Evolutionary conservation across 2,113 vertebrate species (phyloP), one percentile per base, ranked within the genome.

Genomic region (Nerophis lumbriciformis): DNA sequence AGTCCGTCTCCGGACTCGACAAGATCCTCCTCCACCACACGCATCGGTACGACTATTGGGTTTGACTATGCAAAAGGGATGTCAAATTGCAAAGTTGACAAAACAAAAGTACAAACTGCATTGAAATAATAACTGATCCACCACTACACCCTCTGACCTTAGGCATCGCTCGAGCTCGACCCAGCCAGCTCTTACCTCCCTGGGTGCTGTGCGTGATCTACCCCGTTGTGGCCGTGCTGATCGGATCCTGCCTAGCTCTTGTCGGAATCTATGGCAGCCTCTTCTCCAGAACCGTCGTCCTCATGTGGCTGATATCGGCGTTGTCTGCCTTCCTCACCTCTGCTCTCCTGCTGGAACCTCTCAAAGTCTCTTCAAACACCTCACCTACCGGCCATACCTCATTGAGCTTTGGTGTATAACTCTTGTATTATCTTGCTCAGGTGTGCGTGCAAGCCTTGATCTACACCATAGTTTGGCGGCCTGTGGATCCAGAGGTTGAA

Each of bases 401-500:
- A 54, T 28, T 6, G 15, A 15, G 21, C 47, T 48, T 59, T n/a
- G 0, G 5, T 2, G 37, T 10, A 58, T 42, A 5, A 21, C n/a
- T 61, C 1, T 50, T 59, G n/a, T 9, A 0, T 44, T 16, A 53
- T 14, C 42, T 8, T 7, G 1, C n/a, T 56, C 70, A 93, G 91
- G 88, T 92, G 39, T 83, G 83, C 36, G n/a, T 66, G 37, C 84
- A 86, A 65, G 88, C 92, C 1, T 66, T 93, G 61, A 72, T 85
- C 67, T 70, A 55, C 63, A 81, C 91, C 5, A 55, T 64, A 0
- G 42, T 90, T 36, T 84, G 84, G 70, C 84, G 87, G 65, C 89
- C 90, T 3, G 90, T 92, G 63, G 90, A 92, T 63, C 88, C 89
- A 11, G 89, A 92, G 65, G 89, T 89, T 63, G 90, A 88, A 44